Base-by-base conservation (phyloP, 2,888 invertebrate species). In the Erynnis tages region DNA sequence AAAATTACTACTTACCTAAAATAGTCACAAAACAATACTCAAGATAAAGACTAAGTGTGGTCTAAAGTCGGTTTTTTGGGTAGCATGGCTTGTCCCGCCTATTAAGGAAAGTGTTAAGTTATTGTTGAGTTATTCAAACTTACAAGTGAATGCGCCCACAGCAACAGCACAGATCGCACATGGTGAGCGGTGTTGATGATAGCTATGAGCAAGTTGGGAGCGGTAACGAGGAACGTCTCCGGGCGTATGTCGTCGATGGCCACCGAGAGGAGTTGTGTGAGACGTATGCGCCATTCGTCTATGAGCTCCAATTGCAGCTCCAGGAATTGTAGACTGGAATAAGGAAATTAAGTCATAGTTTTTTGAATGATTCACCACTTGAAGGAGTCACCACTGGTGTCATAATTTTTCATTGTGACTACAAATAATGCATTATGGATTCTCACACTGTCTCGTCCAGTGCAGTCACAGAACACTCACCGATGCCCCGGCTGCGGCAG, bases 251-350 rank as follows among this genome's bases (percentile, higher is more conserved):
- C 38, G 10, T 55, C 54, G 21, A 61, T 54, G 0, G 83, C 78
- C 1, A 86, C 89, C 44, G 73, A 73, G 48, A 86, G 90, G 38
- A 98, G 80, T 79, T 98, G 98, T 4, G 96, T 91, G 40, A 98
- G 89, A 40, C 98, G 92, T 8, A 97, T 91, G 21, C 98, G 93
- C 89, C 96, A 96, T 73, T 98, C 98, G 66, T 98, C 98, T 49
- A 98, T 91, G 37, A 98, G 80, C 67, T 98, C 97, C 13, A 97
- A 79, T 76, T 98, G 98, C 2, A 98, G 86, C 58, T 96, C 95
- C 16, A 98, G 85, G 82, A 98, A 98, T 73, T 96, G 95, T 52
- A 97, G 77, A 59, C 95, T 93, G 6, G 17, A 48, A 49, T 4
- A 8, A 35, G 4, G 10, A 19, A 30, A 47, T 7, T 46, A 35